Evolutionary conservation across 2,797 vertebrate genomes (phyloP).

Genomic region (Enteromius trimaculatus): DNA sequence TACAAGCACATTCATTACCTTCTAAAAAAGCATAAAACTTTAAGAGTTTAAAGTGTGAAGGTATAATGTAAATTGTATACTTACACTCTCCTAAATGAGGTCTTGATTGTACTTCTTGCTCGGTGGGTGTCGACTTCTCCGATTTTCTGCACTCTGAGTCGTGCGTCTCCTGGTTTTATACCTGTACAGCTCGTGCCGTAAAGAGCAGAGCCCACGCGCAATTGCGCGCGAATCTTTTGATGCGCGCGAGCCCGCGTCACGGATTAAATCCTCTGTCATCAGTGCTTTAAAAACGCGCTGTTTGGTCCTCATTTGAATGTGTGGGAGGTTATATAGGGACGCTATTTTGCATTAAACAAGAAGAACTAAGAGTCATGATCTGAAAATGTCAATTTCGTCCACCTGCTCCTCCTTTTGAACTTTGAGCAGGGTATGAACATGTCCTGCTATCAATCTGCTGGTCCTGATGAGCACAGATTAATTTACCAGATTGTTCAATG

Average conservation of each 20-base stretch:
- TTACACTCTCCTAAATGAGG: conserved; percentile 22
- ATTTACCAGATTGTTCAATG: neutral
- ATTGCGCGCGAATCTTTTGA: conserved; percentile 32
- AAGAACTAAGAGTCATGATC: neutral
- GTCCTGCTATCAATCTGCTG: neutral
- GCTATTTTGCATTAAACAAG: neutral
- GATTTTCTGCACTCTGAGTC: conserved; percentile 36
- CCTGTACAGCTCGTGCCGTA: conserved; percentile 11
- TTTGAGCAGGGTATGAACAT: neutral
- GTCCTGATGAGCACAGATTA: neutral
- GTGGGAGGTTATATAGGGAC: conserved; percentile 26
- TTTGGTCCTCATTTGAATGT: conserved; percentile 37
- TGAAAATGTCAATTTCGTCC: neutral
- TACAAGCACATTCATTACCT: neutral
- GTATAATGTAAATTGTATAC: neutral
- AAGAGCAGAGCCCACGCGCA: conserved; percentile 36
- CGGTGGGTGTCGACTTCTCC: neutral
- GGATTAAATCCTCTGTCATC: conserved; percentile 45
- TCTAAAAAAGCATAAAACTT: neutral
- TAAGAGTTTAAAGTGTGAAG: neutral
- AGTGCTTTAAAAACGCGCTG: conserved; percentile 2
- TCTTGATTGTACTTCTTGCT: conserved; percentile 20
- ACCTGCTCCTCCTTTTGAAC: neutral
- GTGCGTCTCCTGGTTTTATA: conserved; percentile 52
- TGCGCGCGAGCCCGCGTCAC: conserved; percentile 42